phyloP scores from a whole-genome alignment of 2,888 invertebrate species.

The Hololepta plana region DNA sequence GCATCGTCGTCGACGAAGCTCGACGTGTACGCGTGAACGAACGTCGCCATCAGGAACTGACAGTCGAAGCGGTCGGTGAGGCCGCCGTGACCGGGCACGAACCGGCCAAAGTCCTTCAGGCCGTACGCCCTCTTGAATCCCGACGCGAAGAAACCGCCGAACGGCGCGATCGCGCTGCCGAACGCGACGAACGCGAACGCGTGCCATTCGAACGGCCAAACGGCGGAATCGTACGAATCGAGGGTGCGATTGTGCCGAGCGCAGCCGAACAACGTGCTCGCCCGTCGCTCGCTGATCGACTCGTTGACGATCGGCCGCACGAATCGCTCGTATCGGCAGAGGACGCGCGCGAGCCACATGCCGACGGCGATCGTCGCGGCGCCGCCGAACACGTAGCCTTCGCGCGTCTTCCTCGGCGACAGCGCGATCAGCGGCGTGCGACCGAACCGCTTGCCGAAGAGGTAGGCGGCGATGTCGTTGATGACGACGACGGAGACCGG shows the following conservation, averaged over 20 bases:
- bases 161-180: conserved; percentile 96
- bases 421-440: conserved; percentile 94
- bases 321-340: conserved; percentile 87
- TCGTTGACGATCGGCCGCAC: conserved; percentile 95
- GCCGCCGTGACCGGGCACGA: conserved; percentile 98
- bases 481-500: conserved; percentile 97
- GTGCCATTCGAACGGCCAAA: conserved; percentile 87
- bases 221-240: conserved; percentile 3
- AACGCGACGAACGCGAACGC: conserved; percentile 86
- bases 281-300: conserved; percentile 72
- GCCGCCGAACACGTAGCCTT: conserved; percentile 97
- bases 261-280: conserved; percentile 44
- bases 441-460: conserved; percentile 98
- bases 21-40: conserved; percentile 96
- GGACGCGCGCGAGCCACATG: conserved; percentile 64
- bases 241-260: conserved; percentile 61
- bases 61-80: conserved; percentile 99
- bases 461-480: conserved; percentile 98
- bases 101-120: conserved; percentile 98
- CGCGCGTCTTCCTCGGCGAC: conserved; percentile 99
- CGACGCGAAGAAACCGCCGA: conserved; percentile 99
- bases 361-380: conserved; percentile 84
- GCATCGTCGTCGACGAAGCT: conserved; percentile 37
- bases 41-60: conserved; percentile 98
- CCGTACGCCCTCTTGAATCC: conserved; percentile 99